Evolutionary conservation across 2,113 vertebrate species (phyloP), one percentile per base, ranked within the genome.

Genomic region (Zapornia atra): DNA sequence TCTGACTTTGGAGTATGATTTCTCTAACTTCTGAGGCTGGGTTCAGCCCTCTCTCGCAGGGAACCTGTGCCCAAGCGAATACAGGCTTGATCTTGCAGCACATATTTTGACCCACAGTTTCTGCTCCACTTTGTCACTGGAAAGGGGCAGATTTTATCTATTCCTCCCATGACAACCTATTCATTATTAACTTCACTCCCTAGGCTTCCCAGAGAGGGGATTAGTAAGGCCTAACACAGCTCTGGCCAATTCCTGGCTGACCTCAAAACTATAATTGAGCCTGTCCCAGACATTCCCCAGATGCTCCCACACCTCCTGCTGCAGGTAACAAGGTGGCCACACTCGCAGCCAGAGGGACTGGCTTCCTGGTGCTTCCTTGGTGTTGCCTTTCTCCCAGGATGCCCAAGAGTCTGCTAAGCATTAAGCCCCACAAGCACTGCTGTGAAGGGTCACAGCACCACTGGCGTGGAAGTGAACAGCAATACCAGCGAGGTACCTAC

Each of bases 141-240:
- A 70, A 70, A 80, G 64, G 60, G 17, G 50, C 54, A 92, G 82
- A 11, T 78, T 91, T 79, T 40, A 44, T 33, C 80, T 11, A 0
- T 48, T 40, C 60, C 63, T 59, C 10, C 64, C 57, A 6, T 24
- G 56, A 48, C 82, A 92, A 25, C 53, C 54, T 68, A 46, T 3
- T 50, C 51, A 1, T 56, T 63, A 84, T 34, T 79, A 68, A 70
- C 77, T 86, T 26, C 2, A 2, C 28, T 70, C 78, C 82, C 50
- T 1, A 11, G 51, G 64, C 22, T 77, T 60, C 70, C 48, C 61
- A 70, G 56, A 51, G 18, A 57, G n/a, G 59, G 70, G 96, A 95
- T 96, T 97, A 94, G 79, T 57, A 34, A 82, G 33, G 20, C 86
- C 94, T 87, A 72, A 80, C 73, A 33, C 50, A 70, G 72, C 56